phyloP scores from a whole-genome alignment of 2,113 vertebrate genomes.

The Seriola rivoliana region DNA sequence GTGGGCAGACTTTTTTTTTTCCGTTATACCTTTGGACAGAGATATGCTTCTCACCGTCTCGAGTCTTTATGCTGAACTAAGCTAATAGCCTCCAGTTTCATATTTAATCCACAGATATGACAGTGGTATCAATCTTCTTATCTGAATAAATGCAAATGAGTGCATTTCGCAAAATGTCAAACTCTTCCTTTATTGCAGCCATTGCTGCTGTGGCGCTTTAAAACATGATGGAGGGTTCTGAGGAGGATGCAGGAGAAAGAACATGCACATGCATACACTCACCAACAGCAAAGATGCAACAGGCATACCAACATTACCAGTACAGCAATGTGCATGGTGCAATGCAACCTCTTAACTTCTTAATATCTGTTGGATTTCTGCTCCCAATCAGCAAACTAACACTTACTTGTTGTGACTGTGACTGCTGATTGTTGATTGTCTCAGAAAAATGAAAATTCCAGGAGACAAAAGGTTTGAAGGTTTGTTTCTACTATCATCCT shows the following conservation, averaged over 20 bases:
- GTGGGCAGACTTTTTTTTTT: too few relatives aligned
- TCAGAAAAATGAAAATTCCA: not conserved
- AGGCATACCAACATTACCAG: not conserved
- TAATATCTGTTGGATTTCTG: not conserved
- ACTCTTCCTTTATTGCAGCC: not conserved
- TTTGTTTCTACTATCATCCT: not conserved
- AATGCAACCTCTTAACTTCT: not conserved
- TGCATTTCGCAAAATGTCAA: not conserved
- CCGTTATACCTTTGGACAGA: not conserved
- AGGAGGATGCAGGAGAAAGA: too few relatives aligned
- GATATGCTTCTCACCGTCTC: not conserved
- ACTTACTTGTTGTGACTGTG: not conserved
- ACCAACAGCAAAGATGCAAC: not conserved
- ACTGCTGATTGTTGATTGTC: not conserved
- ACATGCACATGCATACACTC: too few relatives aligned
- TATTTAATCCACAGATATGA: not conserved
- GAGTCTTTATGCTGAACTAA: not conserved
- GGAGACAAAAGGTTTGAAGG: not conserved
- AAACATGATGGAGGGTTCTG: not conserved
- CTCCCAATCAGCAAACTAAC: not conserved
- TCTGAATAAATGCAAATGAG: not conserved
- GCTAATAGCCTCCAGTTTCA: not conserved
- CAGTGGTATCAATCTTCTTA: not conserved
- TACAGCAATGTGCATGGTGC: accelerated
- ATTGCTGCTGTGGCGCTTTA: not conserved